Evolutionary conservation across 2,888 invertebrate genomes (phyloP), one percentile per base, ranked within the genome.

Genomic region (Auanema freiburgensis): DNA sequence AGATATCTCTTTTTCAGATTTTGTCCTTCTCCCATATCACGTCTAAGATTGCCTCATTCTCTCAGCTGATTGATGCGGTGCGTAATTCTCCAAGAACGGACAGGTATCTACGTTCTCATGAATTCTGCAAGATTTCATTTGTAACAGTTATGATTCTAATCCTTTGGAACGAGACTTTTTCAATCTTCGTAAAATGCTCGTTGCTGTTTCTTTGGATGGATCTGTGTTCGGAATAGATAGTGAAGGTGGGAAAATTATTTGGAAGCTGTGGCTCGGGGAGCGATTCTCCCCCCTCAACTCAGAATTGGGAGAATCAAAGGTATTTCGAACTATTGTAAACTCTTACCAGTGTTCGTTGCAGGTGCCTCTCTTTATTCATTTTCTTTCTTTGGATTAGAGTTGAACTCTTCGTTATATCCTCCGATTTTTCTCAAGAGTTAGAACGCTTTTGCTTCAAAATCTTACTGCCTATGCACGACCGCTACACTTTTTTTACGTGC

Each of bases 171-270:
- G 96, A 49, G 98, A 99, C 86, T 91, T 93, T 81, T 98, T 98
- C 87, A 96, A 95, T 57, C 87, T 98, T 61, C 93, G 96, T 84
- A 97, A 97, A 87, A 89, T 98, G 84, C 90, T 98, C 62, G 90
- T 98, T 14, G 88, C 90, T 8, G 89, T 91, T 23, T 94, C 97
- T 1, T 56, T 66, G 2, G 57, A 65, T 24, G 82, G 82, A n/a
- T 66, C 72, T 2, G 57, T 80, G 1, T 79, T 73, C 63, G 83
- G 79, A 18, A 54, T 83, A 10, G 76, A 80, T 65, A 83, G 77
- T 57, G 57, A 66, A 1, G 68, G 73, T 41, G 83, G 83, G 8
- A 50, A 67, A 0, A 63, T 81, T n/a, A 25, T 86, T 69, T 84
- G 87, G 87, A 58, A 78, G 11, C 53, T 74, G 33, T 77, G 68